These are phyloP conservation scores for Steromphala cineraria DNA, from an alignment of 2,888 invertebrate genomes.

Conservation along the genomic window DNA sequence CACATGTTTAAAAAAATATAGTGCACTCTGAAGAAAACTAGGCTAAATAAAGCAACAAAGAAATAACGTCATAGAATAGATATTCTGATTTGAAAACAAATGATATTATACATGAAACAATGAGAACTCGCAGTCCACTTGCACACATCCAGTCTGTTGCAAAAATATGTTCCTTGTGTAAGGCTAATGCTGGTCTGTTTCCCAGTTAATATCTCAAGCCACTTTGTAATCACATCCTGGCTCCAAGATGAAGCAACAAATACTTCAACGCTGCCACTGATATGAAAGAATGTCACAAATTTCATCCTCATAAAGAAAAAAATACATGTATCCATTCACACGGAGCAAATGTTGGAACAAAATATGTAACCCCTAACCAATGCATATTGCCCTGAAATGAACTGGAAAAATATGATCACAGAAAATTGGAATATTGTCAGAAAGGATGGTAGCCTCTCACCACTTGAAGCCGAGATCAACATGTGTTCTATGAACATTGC, in stretches of 20 bases:
- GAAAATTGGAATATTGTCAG: constrained; percentile 26
- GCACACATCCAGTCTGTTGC: constrained; percentile 8
- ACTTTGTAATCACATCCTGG: constrained; percentile 4
- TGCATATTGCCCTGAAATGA: constrained; percentile 12
- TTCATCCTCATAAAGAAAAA: not conserved
- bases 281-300: not conserved
- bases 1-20: constrained; percentile 2
- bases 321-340: constrained; percentile 11
- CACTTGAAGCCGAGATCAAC: constrained; percentile 11
- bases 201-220: constrained; percentile 1
- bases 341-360: constrained; percentile 15
- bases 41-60: constrained; percentile 8
- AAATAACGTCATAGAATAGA: constrained; percentile 5
- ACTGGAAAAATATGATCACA: constrained; percentile 24
- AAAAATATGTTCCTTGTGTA: constrained; percentile 2
- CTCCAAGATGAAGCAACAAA: not conserved
- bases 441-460: not conserved
- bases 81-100: not conserved
- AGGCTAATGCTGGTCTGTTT: constrained; percentile 2
- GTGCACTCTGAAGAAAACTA: constrained; percentile 1
- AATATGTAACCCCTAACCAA: constrained; percentile 21
- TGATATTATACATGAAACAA: not conserved
- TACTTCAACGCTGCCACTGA: constrained; percentile 5
- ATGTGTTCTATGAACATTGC: constrained; percentile 60
- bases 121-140: constrained; percentile 5